phyloP scores from a whole-genome alignment of 2,113 vertebrate species.

The Megaceryle maxima region DNA sequence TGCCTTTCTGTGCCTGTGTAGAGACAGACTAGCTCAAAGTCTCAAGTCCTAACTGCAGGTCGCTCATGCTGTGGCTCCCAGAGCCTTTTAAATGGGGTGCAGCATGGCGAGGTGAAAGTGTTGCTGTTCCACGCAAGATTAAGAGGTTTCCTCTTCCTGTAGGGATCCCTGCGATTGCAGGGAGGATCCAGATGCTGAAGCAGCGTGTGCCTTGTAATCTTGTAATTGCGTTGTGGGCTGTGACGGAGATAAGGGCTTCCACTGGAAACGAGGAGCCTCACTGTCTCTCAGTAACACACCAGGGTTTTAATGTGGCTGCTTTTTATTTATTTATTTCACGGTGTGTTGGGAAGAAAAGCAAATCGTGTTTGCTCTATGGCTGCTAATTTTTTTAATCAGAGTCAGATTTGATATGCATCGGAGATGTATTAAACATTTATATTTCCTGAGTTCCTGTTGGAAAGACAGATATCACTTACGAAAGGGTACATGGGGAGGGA shows the following conservation, averaged over 20 bases:
- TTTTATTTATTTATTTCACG: background rate
- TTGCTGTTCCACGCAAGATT: background rate
- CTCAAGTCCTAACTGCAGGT: background rate
- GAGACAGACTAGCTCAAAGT: rapidly evolving
- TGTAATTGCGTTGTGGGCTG: slow-evolving; percentile 40
- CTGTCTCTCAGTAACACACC: background rate
- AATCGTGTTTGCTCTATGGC: background rate
- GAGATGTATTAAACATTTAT: background rate
- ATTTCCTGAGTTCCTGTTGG: background rate
- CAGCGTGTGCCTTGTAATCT: slow-evolving; percentile 54
- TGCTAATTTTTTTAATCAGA: background rate
- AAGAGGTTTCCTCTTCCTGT: background rate
- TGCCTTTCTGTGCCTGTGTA: background rate
- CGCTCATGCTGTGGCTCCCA: rapidly evolving
- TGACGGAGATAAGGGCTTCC: slow-evolving; percentile 32
- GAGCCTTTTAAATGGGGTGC: background rate
- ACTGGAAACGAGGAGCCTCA: background rate
- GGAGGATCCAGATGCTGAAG: slow-evolving; percentile 26
- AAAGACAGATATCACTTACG: background rate
- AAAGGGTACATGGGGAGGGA: rapidly evolving
- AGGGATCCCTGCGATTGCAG: background rate
- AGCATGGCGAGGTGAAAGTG: rapidly evolving
- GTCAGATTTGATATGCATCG: background rate
- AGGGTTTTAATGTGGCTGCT: background rate
- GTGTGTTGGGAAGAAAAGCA: background rate